Percentiles rank a stretch among this genome's conserved stretches.
phyloP scores from a whole-genome alignment of 2,797 vertebrate genomes.

The Carcharodon carcharias region DNA sequence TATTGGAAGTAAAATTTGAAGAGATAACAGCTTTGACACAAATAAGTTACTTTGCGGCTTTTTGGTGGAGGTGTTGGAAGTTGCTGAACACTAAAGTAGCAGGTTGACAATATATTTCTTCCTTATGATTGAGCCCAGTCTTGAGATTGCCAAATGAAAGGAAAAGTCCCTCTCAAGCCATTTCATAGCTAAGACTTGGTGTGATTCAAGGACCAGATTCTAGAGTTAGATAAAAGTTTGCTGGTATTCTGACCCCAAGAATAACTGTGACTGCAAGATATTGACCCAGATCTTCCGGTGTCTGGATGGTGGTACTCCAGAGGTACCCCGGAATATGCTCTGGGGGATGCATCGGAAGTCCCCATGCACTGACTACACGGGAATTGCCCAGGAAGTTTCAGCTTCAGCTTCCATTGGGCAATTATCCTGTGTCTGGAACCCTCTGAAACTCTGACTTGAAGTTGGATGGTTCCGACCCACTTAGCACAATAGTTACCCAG shows the following conservation, averaged over 20 bases:
- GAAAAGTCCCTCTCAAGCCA: background rate
- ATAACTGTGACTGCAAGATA: background rate
- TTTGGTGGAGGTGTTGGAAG: background rate
- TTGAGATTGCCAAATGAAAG: background rate
- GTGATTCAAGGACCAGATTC: background rate
- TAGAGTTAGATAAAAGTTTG: background rate
- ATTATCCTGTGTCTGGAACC: too few species aligned
- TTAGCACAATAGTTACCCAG: too few species aligned
- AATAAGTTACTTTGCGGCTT: background rate
- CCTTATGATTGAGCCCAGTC: background rate
- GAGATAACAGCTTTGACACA: background rate
- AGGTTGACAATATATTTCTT: background rate
- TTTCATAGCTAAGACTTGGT: background rate
- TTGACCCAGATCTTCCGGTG: too few species aligned
- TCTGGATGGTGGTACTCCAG: too few species aligned
- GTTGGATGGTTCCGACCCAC: too few species aligned
- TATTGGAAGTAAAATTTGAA: background rate
- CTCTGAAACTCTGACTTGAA: too few species aligned
- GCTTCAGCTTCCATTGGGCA: too few species aligned
- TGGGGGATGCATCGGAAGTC: too few species aligned
- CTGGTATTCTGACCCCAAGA: background rate
- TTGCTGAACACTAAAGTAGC: background rate
- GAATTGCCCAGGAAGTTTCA: too few species aligned
- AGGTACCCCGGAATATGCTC: too few species aligned
- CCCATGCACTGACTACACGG: too few species aligned